Conservation (phyloP, 2,888 invertebrate genomes). For the Agrilus mali region DNA sequence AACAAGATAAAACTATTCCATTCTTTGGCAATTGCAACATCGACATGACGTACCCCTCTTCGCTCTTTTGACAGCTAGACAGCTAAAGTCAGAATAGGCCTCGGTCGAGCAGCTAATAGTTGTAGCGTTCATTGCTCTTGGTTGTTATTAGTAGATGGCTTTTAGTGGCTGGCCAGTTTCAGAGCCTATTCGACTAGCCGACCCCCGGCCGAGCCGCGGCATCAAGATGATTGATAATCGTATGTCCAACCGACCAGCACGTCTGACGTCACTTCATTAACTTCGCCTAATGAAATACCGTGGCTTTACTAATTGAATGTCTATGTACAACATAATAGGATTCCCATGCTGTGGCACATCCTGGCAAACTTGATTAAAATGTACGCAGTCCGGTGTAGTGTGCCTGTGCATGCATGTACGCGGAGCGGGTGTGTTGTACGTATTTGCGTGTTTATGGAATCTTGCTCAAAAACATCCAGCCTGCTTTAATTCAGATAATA, state of each 20-base stretch:
- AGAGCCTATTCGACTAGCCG: constrained; percentile 8
- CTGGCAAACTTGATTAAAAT: constrained; percentile 14
- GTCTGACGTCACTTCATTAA: constrained; percentile 35
- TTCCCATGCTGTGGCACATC: constrained; percentile 25
- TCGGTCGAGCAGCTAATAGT: not conserved
- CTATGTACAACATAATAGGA: constrained; percentile 34
- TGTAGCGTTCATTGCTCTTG: no score
- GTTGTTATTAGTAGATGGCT: no score
- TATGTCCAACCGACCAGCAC: constrained; percentile 24
- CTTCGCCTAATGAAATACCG: constrained; percentile 34
- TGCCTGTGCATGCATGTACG: no score
- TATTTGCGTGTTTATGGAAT: no score
- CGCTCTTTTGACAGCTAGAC: no score
- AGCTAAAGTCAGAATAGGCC: no score
- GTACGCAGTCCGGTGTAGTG: not conserved
- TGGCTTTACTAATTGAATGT: constrained; percentile 36
- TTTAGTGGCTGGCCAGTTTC: constrained; percentile 1
- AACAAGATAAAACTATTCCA: no score
- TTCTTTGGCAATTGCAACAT: no score
- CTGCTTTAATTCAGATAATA: no score
- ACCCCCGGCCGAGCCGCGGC: constrained; percentile 10
- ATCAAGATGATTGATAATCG: constrained; percentile 32
- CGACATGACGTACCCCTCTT: no score
- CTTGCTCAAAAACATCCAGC: no score
- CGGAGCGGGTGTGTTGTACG: no score